These are phyloP conservation scores for Hozukius guyotensis DNA, from an alignment of 2,797 vertebrate species.

Conservation along the genomic window DNA sequence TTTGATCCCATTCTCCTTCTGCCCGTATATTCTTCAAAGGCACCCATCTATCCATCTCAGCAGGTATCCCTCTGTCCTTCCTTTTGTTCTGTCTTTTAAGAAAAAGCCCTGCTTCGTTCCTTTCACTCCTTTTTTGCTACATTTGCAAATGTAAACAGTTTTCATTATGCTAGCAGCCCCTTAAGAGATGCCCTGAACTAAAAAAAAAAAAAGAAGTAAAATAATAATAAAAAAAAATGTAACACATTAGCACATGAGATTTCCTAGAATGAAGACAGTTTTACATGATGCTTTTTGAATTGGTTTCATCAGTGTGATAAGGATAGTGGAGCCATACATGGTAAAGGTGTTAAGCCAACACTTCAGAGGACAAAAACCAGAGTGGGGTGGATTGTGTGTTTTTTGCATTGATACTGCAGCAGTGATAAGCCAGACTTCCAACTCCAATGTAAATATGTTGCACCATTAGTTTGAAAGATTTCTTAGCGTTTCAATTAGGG, in stretches of 20 bases:
- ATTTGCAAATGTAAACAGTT: slow-evolving; percentile 71
- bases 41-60: slow-evolving; percentile 32
- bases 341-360: not conserved
- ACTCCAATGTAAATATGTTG: not conserved
- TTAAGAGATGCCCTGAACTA: slow-evolving; percentile 27
- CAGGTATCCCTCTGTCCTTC: slow-evolving; percentile 20
- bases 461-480: not conserved
- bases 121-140: slow-evolving; percentile 59
- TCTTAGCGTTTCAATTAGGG: not conserved
- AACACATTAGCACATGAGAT: slow-evolving; percentile 18
- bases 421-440: not conserved
- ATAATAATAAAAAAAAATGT: not conserved
- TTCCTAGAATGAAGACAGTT: not conserved
- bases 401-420: not conserved
- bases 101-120: slow-evolving; percentile 32
- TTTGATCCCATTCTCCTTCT: slow-evolving; percentile 28
- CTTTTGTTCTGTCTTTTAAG: slow-evolving; percentile 29
- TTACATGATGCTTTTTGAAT: not conserved
- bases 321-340: not conserved
- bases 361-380: not conserved
- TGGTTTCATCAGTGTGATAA: not conserved
- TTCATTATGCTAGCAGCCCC: slow-evolving; percentile 50
- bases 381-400: not conserved
- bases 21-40: slow-evolving; percentile 39
- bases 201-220: not conserved